Conservation (phyloP, 2,888 invertebrate species). For the Poecilobothrus nobilitatus region DNA sequence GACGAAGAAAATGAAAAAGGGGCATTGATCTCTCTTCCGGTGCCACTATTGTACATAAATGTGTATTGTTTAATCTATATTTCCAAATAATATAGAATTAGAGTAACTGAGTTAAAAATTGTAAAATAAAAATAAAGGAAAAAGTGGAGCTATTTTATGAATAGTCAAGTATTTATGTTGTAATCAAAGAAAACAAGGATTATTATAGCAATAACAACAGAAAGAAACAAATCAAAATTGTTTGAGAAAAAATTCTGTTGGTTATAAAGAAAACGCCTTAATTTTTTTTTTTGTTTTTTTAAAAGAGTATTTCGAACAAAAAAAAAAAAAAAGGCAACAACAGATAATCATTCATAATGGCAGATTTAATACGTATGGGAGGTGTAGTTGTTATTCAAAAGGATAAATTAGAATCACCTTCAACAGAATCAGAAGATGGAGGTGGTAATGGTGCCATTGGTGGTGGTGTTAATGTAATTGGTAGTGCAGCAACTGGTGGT, state of each 20-base stretch:
- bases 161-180: not conserved
- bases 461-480: slow-evolving; percentile 42
- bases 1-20: slow-evolving; percentile 1
- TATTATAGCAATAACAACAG: too few species aligned
- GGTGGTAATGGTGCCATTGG: slow-evolving; percentile 48
- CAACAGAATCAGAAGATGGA: slow-evolving; percentile 79
- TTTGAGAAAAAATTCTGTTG: too few species aligned
- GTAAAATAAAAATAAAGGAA: too few species aligned
- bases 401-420: slow-evolving; percentile 72
- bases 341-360: slow-evolving; percentile 45
- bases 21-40: slow-evolving; percentile 6
- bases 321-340: not conserved
- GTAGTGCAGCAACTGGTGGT: slow-evolving; percentile 43
- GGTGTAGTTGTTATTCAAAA: slow-evolving; percentile 59
- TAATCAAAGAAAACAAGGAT: too few species aligned
- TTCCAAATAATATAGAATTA: not conserved
- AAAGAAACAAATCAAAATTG: not conserved
- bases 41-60: not conserved
- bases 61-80: slow-evolving; percentile 3
- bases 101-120: not conserved
- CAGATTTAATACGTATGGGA: slow-evolving; percentile 63
- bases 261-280: not conserved
- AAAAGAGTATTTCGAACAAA: too few species aligned
- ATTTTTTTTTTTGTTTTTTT: too few species aligned
- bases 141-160: too few species aligned